phyloP scores from a whole-genome alignment of 2,888 invertebrate species.

The Homarus gammarus region DNA sequence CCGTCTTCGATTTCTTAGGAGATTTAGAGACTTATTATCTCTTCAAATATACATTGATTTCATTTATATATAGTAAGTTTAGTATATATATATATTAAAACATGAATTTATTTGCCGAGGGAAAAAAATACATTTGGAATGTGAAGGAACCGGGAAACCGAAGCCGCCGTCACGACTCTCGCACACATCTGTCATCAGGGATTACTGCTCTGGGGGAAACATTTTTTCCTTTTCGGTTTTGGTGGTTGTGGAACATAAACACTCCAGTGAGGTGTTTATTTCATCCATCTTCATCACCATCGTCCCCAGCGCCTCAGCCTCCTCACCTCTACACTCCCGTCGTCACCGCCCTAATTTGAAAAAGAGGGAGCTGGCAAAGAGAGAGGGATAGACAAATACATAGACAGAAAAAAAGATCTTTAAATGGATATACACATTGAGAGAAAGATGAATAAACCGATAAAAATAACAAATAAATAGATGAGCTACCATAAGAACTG shows the following conservation, averaged over 20 bases:
- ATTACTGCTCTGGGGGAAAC: not conserved
- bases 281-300: not conserved
- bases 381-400: too few relatives aligned
- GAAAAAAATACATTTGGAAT: not conserved
- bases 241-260: not conserved
- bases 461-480: too few relatives aligned
- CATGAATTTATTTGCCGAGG: not conserved
- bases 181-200: not conserved
- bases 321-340: not conserved
- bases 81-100: too few relatives aligned
- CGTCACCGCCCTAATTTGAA: not conserved
- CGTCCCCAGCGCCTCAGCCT: not conserved
- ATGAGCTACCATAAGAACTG: too few relatives aligned
- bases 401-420: too few relatives aligned
- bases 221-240: not conserved
- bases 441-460: too few relatives aligned
- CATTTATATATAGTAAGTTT: too few relatives aligned
- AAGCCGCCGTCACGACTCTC: not conserved
- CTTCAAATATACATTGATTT: too few relatives aligned
- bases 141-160: not conserved
- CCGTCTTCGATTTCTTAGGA: not conserved
- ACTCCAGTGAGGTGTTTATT: slow-evolving; percentile 12
- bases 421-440: too few relatives aligned
- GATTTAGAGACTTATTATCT: not conserved
- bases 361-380: too few relatives aligned